Conservation (phyloP, 2,888 invertebrate species). For the Halictus quadricinctus region DNA sequence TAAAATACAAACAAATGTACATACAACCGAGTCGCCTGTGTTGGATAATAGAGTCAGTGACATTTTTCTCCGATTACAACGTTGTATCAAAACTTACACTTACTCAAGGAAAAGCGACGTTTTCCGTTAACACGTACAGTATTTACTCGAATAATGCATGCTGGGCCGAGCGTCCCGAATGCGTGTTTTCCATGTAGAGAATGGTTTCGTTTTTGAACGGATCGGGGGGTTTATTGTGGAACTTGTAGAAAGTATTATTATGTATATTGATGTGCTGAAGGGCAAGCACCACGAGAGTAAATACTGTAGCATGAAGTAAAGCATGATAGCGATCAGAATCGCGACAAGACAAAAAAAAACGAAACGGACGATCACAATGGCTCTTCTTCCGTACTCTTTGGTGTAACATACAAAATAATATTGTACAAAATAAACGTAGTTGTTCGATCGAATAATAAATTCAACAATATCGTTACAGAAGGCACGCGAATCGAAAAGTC, state of each 20-base stretch:
- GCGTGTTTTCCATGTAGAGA: neutral
- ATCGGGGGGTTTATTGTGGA: neutral
- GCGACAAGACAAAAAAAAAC: conserved; percentile 27
- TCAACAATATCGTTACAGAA: conserved; percentile 30
- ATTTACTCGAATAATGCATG: neutral
- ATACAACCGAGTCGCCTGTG: conserved; percentile 30
- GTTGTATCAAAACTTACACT: conserved; percentile 16
- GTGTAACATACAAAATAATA: conserved; percentile 32
- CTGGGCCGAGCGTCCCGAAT: neutral
- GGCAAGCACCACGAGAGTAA: neutral
- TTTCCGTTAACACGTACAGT: conserved; percentile 2
- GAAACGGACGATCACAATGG: conserved; percentile 30
- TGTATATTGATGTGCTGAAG: neutral
- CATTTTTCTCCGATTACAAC: conserved; percentile 9
- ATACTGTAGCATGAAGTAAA: conserved; percentile 6
- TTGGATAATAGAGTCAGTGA: conserved; percentile 19
- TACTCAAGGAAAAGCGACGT: conserved; percentile 6
- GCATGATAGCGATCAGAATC: conserved; percentile 26
- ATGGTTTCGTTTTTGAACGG: conserved; percentile 10
- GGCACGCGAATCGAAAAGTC: conserved; percentile 25
- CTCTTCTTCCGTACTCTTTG: conserved; percentile 43
- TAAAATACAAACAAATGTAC: conserved; percentile 29
- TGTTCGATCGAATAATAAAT: conserved; percentile 34
- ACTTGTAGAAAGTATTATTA: conserved; percentile 5
- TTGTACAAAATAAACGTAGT: conserved; percentile 21